These are phyloP conservation scores for Gastrophysa polygoni DNA, from an alignment of 2,888 invertebrate genomes.

Conservation along the genomic window DNA sequence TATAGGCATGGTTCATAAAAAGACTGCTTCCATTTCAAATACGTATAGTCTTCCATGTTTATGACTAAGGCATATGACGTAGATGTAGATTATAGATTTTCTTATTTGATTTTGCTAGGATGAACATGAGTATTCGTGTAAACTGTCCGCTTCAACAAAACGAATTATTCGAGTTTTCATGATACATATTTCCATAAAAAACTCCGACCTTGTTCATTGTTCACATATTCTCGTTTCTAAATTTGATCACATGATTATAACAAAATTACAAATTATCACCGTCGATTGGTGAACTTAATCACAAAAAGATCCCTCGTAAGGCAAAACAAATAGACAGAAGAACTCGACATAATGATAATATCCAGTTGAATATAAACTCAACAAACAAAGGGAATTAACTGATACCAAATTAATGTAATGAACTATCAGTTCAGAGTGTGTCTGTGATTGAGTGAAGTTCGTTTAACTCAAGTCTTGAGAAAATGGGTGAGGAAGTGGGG, in stretches of 20 bases:
- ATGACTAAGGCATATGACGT: no score
- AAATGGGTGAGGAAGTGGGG: constrained; percentile 60
- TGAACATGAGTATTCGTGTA: no score
- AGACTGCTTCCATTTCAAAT: no score
- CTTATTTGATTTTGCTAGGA: no score
- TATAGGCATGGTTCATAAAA: no score
- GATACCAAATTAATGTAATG: constrained; percentile 28
- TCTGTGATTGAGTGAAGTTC: constrained; percentile 22
- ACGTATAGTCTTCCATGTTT: no score
- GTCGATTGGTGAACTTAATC: neutral
- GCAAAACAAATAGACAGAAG: constrained; percentile 7
- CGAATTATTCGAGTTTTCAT: no score
- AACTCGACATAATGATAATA: constrained; percentile 15
- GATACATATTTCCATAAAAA: no score
- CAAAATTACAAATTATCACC: neutral
- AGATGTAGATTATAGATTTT: no score
- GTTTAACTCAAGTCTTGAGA: constrained; percentile 34
- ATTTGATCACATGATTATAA: neutral
- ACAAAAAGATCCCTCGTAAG: neutral
- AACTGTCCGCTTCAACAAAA: no score
- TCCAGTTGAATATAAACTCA: constrained; percentile 25
- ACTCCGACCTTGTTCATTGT: neutral
- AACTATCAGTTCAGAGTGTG: constrained; percentile 33
- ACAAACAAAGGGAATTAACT: constrained; percentile 39
- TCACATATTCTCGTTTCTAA: neutral